Evolutionary conservation across 2,888 invertebrate genomes (phyloP).

Genomic region (Drosophila birchii): DNA sequence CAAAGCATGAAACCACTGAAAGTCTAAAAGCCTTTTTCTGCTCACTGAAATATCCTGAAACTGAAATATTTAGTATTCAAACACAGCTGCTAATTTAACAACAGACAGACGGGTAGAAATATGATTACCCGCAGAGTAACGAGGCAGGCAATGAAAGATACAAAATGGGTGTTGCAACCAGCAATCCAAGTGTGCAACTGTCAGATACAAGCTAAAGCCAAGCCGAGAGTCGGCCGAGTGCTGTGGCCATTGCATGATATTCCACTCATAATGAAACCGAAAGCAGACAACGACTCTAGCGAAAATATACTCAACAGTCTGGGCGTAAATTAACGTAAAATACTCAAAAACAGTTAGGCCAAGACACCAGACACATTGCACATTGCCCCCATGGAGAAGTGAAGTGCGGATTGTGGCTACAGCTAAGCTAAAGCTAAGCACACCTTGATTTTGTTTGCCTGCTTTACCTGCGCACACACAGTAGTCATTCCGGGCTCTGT

Average conservation of each 20-base stretch:
- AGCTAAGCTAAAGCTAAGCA: conserved; percentile 20
- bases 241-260: conserved; percentile 67
- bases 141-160: conserved; percentile 55
- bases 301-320: conserved; percentile 53
- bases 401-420: conserved; percentile 20
- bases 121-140: conserved; percentile 71
- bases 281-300: conserved; percentile 60
- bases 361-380: conserved; percentile 40
- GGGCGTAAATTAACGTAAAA: conserved; percentile 77
- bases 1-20: not conserved
- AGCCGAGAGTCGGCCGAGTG: conserved; percentile 19
- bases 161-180: conserved; percentile 72
- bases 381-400: conserved; percentile 41
- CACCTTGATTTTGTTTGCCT: conserved; percentile 48
- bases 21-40: not conserved
- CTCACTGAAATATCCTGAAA: conserved; percentile 21
- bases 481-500: conserved; percentile 33
- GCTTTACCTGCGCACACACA: conserved; percentile 46
- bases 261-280: conserved; percentile 76
- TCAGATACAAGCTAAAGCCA: conserved; percentile 30
- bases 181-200: conserved; percentile 50
- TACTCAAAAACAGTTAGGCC: conserved; percentile 43
- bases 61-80: conserved; percentile 26
- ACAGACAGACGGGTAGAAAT: conserved; percentile 52
- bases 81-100: conserved; percentile 74